Conservation (phyloP, 2,797 vertebrate genomes). For the Sebastes trivittatus region DNA sequence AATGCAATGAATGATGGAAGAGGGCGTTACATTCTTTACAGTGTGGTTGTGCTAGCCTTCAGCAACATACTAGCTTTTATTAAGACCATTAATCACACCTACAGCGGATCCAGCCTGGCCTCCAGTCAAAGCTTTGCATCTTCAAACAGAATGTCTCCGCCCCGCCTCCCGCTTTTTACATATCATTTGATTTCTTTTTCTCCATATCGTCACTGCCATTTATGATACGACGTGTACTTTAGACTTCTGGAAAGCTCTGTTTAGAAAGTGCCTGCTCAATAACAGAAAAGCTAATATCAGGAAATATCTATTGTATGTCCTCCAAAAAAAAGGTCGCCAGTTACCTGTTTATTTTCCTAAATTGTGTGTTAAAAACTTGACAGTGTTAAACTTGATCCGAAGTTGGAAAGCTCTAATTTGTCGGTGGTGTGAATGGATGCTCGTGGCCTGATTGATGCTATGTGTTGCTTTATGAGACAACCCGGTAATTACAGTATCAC, state of each 20-base stretch:
- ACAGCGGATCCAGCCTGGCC: constrained; percentile 69
- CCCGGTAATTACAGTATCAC: constrained; percentile 67
- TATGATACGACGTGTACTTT: constrained; percentile 68
- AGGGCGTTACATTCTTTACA: constrained; percentile 70
- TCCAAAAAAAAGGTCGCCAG: constrained; percentile 64
- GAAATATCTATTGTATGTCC: constrained; percentile 79
- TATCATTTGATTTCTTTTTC: constrained; percentile 59
- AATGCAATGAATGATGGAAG: constrained; percentile 69
- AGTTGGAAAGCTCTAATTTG: constrained; percentile 68
- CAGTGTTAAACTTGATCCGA: constrained; percentile 66
- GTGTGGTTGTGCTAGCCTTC: constrained; percentile 72
- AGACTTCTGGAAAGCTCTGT: constrained; percentile 83
- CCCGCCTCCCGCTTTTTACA: constrained; percentile 45
- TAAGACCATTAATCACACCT: constrained; percentile 63
- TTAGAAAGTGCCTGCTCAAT: constrained; percentile 90
- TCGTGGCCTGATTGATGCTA: constrained; percentile 68
- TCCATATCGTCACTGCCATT: constrained; percentile 76
- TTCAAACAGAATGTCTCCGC: constrained; percentile 71
- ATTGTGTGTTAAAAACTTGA: constrained; percentile 72
- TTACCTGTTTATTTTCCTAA: constrained; percentile 77
- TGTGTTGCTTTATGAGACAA: constrained; percentile 62
- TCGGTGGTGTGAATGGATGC: constrained; percentile 71
- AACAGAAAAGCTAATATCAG: constrained; percentile 84
- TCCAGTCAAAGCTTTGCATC: constrained; percentile 76
- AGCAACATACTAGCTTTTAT: constrained; percentile 75